Base-by-base conservation (phyloP, 2,113 vertebrate genomes). In the Entomyzon cyanotis region DNA sequence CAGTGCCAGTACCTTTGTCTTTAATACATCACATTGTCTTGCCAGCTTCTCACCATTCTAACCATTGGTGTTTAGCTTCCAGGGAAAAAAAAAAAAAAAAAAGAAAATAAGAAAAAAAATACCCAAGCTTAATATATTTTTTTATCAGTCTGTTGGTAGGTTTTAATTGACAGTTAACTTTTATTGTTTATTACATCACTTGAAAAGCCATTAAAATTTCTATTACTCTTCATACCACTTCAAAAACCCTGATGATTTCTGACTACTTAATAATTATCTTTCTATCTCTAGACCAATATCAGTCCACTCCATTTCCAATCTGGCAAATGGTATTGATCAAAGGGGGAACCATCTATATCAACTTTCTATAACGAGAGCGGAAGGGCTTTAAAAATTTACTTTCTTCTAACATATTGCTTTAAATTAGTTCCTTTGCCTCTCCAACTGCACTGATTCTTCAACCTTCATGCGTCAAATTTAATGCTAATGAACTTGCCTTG, bases 241-340 rank as follows among this genome's bases (percentile, higher is more conserved):
- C n/a, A 75, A 96, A 91, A 86, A 47, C 80, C 50, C 56, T 89
- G 71, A 81, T 58, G 39, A 39, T 65, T 94, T 92, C 71, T 85
- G 93, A 86, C 64, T 56, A 70, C 87, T 78, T 84, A 90, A 85
- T 95, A 95, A 94, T 95, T 82, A 91, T 58, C 91, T 67, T 78
- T 63, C 55, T 44, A 62, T 63, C 68, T 59, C 17, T 46, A 89
- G 16, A 65, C 64, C 69, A 92, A 35, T 68, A 41, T 47, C 65
- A 37, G 37, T 71, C 69, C 41, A 55, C n/a, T 93, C 63, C 39
- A 21, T 85, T 91, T 94, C 71, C 73, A 87, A 55, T 75, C 64
- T 78, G 62, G 49, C 56, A 75, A 83, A 77, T 23, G 52, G 63
- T 74, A 94, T 71, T 69, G 79, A 93, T 93, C 94, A 83, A 82